These are phyloP conservation scores for Scomber colias DNA, from an alignment of 2,113 vertebrate species.

Conservation along the genomic window DNA sequence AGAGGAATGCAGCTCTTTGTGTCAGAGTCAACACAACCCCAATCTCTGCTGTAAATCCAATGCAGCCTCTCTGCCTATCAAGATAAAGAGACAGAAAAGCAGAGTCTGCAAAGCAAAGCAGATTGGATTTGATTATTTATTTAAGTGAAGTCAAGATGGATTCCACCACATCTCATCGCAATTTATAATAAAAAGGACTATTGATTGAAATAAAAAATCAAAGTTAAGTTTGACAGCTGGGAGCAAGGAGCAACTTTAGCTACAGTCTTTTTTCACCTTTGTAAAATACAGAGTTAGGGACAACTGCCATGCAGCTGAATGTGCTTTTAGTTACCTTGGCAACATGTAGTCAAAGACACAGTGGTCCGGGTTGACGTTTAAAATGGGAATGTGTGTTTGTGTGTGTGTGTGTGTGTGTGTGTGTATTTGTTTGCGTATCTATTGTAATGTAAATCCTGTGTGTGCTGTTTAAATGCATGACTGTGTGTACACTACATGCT, in stretches of 20 bases:
- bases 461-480: neutral
- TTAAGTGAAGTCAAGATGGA: constrained; percentile 16
- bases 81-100: neutral
- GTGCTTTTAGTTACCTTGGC: constrained; percentile 63
- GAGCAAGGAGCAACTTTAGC: neutral
- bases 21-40: constrained; percentile 43
- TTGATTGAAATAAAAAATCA: neutral
- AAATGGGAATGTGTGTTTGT: neutral
- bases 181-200: constrained; percentile 7
- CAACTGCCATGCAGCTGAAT: constrained; percentile 34
- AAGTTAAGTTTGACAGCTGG: neutral
- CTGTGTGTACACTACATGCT: neutral
- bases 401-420: neutral
- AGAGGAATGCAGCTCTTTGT: constrained; percentile 56
- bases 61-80: neutral
- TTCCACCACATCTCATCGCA: constrained; percentile 1
- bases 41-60: constrained; percentile 22
- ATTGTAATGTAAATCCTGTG: neutral
- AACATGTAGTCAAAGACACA: constrained; percentile 38
- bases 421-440: neutral
- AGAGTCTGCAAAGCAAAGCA: constrained; percentile 9
- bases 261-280: neutral
- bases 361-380: constrained; percentile 10
- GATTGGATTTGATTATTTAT: constrained; percentile 9
- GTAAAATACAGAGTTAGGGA: neutral